Evolutionary conservation across 92 coral and sea anemone species (phyloP).

Genomic region (Umimayanthus kanabou): DNA sequence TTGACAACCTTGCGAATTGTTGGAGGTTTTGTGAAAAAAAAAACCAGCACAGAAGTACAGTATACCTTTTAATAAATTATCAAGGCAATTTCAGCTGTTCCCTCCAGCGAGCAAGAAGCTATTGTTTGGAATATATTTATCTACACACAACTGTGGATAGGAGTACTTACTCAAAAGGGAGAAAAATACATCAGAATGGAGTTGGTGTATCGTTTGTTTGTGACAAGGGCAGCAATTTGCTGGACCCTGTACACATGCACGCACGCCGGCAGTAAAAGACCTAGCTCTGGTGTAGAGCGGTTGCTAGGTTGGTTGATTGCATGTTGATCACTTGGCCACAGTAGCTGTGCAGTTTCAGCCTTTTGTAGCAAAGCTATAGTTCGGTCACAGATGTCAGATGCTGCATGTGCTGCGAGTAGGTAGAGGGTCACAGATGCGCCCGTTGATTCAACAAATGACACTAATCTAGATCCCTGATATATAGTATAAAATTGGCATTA

Average conservation of each 20-base stretch:
- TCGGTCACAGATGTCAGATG: constrained; percentile 77
- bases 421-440: constrained; percentile 61
- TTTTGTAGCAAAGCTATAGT: constrained; percentile 68
- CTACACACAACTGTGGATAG: constrained; percentile 57
- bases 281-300: constrained; percentile 63
- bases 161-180: constrained; percentile 85
- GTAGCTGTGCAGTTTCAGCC: constrained; percentile 66
- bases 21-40: not conserved
- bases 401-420: constrained; percentile 79
- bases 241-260: constrained; percentile 68
- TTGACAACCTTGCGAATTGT: not conserved
- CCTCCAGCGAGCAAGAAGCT: not conserved
- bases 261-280: constrained; percentile 79
- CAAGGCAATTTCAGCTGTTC: not conserved
- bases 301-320: constrained; percentile 71
- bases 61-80: not conserved
- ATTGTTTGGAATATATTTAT: constrained; percentile 31
- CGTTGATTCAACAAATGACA: constrained; percentile 84
- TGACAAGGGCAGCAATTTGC: constrained; percentile 62
- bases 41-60: not conserved
- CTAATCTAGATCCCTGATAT: constrained; percentile 66
- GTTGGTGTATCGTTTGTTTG: constrained; percentile 44
- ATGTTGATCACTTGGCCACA: constrained; percentile 63
- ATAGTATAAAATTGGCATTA: constrained; percentile 69
- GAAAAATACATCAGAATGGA: constrained; percentile 52